Evolutionary conservation across 2,888 invertebrate genomes (phyloP), one percentile per base, ranked within the genome.

Genomic region (Callosobruchus maculatus): DNA sequence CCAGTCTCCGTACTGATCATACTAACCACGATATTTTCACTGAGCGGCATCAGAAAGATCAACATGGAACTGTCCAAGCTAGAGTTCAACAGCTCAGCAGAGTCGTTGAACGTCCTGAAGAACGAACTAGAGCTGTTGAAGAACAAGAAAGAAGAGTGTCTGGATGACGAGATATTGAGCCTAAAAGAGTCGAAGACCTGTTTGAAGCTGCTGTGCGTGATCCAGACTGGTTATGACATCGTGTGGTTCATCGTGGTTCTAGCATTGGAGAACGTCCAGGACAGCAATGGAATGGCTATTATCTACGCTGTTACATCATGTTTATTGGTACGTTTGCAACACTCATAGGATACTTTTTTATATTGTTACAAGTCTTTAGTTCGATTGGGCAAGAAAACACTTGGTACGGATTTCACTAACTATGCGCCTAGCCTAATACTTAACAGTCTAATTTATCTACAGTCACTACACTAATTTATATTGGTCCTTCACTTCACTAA

Each of bases 231-330:
- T 77, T 92, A 93, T 81, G 91, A 92, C 18, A 90, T 93, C 21
- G 91, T 92, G 80, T 94, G 94, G 94, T 93, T 93, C 79, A 90
- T 93, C 85, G 92, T 92, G 0, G 93, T 93, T 3, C 89, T 93
- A 31, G 93, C 93, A 0, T 89, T 93, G 68, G 93, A 93, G 83
- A 93, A 93, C 82, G 90, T 91, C 0, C 87, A 86, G 74, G 86
- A 89, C 0, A 90, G 90, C 80, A 90, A 89, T 87, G 88, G 89
- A 3, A 91, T 91, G 75, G 90, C 91, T 0, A 88, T 90, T 0
- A 88, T 91, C 72, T 92, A 91, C 80, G 87, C 90, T 68, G 86
- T 91, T 69, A 87, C 90, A 21, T 89, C 90, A 21, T 88, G 89
- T 78, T 85, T 89, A 75, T 89, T 92, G 91, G 92, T 92, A 84